Evolutionary conservation across 2,888 invertebrate genomes (phyloP).

Genomic region (Flabesymbios commensalis): DNA sequence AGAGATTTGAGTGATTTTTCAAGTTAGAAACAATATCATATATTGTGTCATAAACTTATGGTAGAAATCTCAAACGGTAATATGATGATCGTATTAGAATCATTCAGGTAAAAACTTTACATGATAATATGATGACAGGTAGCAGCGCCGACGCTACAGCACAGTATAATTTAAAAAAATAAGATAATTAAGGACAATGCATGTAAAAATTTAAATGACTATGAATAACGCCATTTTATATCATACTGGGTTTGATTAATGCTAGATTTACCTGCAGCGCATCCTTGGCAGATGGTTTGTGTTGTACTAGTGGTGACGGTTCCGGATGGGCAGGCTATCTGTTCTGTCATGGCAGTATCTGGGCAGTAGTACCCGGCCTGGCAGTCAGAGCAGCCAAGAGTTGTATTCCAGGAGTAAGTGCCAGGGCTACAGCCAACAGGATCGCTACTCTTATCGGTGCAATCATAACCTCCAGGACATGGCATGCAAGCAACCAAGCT

Average conservation of each 20-base stretch:
- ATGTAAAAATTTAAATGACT: too few relatives aligned
- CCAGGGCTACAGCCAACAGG: constrained; percentile 38
- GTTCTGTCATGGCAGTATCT: constrained; percentile 32
- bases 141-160: too few relatives aligned
- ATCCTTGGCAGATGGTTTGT: constrained; percentile 38
- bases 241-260: too few relatives aligned
- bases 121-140: too few relatives aligned
- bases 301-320: constrained; percentile 40
- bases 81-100: too few relatives aligned
- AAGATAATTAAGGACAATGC: background rate
- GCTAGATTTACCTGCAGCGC: constrained; percentile 47
- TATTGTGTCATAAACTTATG: too few relatives aligned
- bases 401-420: constrained; percentile 39
- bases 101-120: too few relatives aligned
- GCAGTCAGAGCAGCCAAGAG: constrained; percentile 41
- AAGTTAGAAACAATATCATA: too few relatives aligned
- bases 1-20: too few relatives aligned
- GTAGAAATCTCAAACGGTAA: too few relatives aligned
- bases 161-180: background rate
- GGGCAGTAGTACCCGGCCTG: constrained; percentile 48
- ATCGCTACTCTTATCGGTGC: constrained; percentile 16
- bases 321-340: constrained; percentile 41
- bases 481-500: constrained; percentile 35
- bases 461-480: constrained; percentile 39
- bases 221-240: too few relatives aligned